A percentile compares a stretch with the other conserved stretches of the same genome.
Conservation (phyloP, 2,888 invertebrate species). For the Conchocele bisecta region DNA sequence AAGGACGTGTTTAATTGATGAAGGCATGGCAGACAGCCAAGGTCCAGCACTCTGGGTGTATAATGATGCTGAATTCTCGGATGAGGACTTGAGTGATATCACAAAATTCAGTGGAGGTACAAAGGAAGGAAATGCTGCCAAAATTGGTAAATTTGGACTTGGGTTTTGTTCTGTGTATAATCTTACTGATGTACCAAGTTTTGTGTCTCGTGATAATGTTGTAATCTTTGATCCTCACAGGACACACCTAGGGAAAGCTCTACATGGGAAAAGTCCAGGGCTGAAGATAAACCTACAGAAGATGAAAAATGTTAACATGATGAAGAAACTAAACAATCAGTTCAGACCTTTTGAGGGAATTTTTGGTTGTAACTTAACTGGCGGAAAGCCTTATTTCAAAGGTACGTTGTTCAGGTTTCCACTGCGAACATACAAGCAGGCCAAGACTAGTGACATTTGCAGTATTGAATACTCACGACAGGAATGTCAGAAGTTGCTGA, state of each 20-base stretch:
- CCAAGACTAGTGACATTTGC: conserved; percentile 74
- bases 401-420: conserved; percentile 80
- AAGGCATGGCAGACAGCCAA: conserved; percentile 76
- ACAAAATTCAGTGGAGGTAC: conserved; percentile 78
- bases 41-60: conserved; percentile 81
- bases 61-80: conserved; percentile 77
- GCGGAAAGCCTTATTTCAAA: conserved; percentile 34
- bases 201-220: conserved; percentile 75
- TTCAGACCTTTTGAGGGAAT: conserved; percentile 70
- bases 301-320: conserved; percentile 46
- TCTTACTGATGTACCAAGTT: conserved; percentile 79
- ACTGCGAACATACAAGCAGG: conserved; percentile 72
- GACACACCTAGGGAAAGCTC: conserved; percentile 68
- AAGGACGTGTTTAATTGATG: conserved; percentile 67
- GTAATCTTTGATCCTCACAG: conserved; percentile 80
- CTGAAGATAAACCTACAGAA: conserved; percentile 61
- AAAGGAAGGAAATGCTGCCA: conserved; percentile 71
- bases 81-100: conserved; percentile 78
- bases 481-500: conserved; percentile 70
- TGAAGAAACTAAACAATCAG: conserved; percentile 60
- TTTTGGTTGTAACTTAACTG: conserved; percentile 62
- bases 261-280: conserved; percentile 64
- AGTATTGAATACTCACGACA: conserved; percentile 62
- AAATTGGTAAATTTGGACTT: conserved; percentile 79
- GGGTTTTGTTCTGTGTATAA: conserved; percentile 81